phyloP scores from a whole-genome alignment of 2,888 invertebrate species.

The Lepetodrilus schrolli region DNA sequence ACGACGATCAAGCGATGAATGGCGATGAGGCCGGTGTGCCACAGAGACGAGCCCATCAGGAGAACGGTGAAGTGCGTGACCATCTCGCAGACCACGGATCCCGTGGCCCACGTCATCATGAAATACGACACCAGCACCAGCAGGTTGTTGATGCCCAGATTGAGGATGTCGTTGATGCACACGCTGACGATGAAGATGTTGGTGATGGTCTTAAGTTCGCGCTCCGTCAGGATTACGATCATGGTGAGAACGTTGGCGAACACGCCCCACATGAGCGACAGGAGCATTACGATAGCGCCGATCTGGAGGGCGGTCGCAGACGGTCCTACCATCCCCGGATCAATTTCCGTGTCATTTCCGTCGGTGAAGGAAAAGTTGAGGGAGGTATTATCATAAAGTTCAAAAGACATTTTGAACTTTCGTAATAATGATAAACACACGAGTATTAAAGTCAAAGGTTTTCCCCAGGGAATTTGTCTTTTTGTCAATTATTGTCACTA shows the following conservation, averaged over 20 bases:
- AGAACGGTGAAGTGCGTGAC: slow-evolving; percentile 71
- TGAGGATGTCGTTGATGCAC: slow-evolving; percentile 72
- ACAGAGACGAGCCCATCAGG: slow-evolving; percentile 70
- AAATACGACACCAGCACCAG: slow-evolving; percentile 70
- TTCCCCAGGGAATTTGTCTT: too few species aligned
- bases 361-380: not conserved
- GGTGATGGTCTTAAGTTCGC: slow-evolving; percentile 66
- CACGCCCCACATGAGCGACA: slow-evolving; percentile 64
- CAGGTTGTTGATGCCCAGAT: slow-evolving; percentile 67
- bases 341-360: not conserved
- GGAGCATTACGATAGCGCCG: slow-evolving; percentile 66
- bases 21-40: slow-evolving; percentile 73
- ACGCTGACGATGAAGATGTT: slow-evolving; percentile 73
- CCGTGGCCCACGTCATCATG: slow-evolving; percentile 65
- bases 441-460: too few species aligned
- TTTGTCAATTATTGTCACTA: not conserved
- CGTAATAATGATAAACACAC: too few species aligned
- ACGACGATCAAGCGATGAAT: slow-evolving; percentile 73
- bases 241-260: slow-evolving; percentile 68
- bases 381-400: not conserved
- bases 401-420: slow-evolving; percentile 2
- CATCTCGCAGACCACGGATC: slow-evolving; percentile 67
- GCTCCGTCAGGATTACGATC: slow-evolving; percentile 57
- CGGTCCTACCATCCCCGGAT: slow-evolving; percentile 41
- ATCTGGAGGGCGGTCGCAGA: slow-evolving; percentile 59